Evolutionary conservation across 2,113 vertebrate genomes (phyloP).

Genomic region (Apus apus): DNA sequence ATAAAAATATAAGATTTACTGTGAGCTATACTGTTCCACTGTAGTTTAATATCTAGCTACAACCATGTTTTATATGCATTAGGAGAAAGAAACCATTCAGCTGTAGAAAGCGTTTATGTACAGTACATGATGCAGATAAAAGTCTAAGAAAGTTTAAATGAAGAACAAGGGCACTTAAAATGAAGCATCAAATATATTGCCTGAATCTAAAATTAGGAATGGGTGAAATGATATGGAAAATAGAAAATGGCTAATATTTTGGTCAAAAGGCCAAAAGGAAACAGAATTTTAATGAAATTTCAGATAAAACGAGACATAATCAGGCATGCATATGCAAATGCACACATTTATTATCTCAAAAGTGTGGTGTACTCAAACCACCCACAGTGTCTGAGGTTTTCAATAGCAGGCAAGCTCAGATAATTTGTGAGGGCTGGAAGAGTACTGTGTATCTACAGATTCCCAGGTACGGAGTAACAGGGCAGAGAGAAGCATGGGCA

Average conservation of each 20-base stretch:
- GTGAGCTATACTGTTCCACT: conserved; percentile 44
- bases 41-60: conserved; percentile 72
- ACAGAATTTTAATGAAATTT: conserved; percentile 41
- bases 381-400: background rate
- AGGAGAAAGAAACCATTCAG: conserved; percentile 68
- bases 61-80: conserved; percentile 68
- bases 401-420: background rate
- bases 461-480: background rate
- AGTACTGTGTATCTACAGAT: background rate
- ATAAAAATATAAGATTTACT: conserved; percentile 68
- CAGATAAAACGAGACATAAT: conserved; percentile 20
- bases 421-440: background rate
- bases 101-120: conserved; percentile 70
- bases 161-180: conserved; percentile 61
- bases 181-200: conserved; percentile 58
- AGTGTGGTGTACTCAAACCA: background rate
- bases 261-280: conserved; percentile 32
- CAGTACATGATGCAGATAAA: conserved; percentile 67
- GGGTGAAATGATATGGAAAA: conserved; percentile 65
- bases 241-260: conserved; percentile 43
- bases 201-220: conserved; percentile 54
- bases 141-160: conserved; percentile 62
- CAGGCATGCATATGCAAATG: background rate
- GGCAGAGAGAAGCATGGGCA: background rate
- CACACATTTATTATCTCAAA: background rate